phyloP scores from a whole-genome alignment of 2,113 vertebrate genomes.

The Poeciliopsis retropinna region DNA sequence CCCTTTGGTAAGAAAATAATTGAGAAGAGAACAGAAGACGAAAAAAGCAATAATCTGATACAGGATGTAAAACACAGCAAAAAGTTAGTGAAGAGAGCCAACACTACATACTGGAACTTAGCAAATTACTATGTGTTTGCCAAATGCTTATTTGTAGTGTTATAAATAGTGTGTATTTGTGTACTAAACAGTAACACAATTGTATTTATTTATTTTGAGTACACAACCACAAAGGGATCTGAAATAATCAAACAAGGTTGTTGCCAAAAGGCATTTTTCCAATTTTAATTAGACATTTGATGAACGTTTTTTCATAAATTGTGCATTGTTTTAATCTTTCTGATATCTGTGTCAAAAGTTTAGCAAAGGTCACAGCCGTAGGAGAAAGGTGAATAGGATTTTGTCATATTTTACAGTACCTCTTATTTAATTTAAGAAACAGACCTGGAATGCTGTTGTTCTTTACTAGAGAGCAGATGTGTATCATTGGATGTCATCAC shows the following conservation, averaged over 20 bases:
- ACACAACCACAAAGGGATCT: background rate
- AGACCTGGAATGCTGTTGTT: background rate
- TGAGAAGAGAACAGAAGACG: background rate
- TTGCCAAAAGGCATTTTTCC: background rate
- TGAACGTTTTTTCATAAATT: background rate
- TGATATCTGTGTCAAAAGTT: background rate
- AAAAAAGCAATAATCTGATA: background rate
- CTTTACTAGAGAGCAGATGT: background rate
- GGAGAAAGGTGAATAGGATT: background rate
- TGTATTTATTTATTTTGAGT: background rate
- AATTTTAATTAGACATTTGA: background rate
- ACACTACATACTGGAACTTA: no score
- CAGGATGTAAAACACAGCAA: no score
- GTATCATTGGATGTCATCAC: background rate
- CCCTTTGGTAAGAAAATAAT: constrained; percentile 86
- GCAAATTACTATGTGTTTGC: no score
- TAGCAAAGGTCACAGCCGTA: background rate
- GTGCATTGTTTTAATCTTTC: background rate
- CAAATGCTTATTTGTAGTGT: no score
- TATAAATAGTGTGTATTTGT: background rate
- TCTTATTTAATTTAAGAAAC: constrained; percentile 46
- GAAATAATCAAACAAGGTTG: background rate
- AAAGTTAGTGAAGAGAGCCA: no score
- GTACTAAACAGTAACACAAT: background rate
- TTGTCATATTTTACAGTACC: constrained; percentile 27